Base-by-base conservation (phyloP, 64 coral and sea anemone species). In the Trachythela sp. region DNA sequence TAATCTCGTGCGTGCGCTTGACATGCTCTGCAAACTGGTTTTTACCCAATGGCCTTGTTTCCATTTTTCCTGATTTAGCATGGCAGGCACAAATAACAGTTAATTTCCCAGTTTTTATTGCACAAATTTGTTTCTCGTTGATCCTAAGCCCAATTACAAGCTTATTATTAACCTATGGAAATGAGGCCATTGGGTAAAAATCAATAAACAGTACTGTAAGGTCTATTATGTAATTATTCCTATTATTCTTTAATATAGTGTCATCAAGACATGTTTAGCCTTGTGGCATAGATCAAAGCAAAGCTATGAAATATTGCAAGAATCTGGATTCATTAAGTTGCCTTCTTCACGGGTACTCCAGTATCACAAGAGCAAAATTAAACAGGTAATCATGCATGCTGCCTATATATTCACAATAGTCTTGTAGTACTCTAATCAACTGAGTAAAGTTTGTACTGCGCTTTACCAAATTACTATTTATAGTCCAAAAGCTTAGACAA, bases 341-440 rank as follows among this genome's bases (percentile, higher is more conserved):
- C 89, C 89, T 13, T 91, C 89, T 8, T 67, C 52, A 27, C 11
- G 89, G 39, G 36, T 91, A 29, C 83, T 91, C 11, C 89, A 91
- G 84, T 91, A 91, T 43, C 58, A 91, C 56, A 91, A 91, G 42
- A 38, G 83, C 33, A 91, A 91, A 45, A 70, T 91, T 22, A 91
- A 91, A 48, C 89, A 91, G 89, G 83, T 91, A 91, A 67, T n/a
- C 38, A 20, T 1, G 49, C 20, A 15, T 0, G 13, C 13, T 52
- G 8, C 49, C 13, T 52, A 20, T 52, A 52, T 15, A 1, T 52
- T 52, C 1, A 20, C n/a, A n/a, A 52, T n/a, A n/a, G n/a, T n/a
- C n/a, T n/a, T n/a, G n/a, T n/a, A n/a, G n/a, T n/a, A n/a, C n/a
- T n/a, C n/a, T n/a, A n/a, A n/a, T n/a, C n/a, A n/a, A n/a, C n/a